Evolutionary conservation across 2,888 invertebrate species (phyloP).

Genomic region (Timema podura): DNA sequence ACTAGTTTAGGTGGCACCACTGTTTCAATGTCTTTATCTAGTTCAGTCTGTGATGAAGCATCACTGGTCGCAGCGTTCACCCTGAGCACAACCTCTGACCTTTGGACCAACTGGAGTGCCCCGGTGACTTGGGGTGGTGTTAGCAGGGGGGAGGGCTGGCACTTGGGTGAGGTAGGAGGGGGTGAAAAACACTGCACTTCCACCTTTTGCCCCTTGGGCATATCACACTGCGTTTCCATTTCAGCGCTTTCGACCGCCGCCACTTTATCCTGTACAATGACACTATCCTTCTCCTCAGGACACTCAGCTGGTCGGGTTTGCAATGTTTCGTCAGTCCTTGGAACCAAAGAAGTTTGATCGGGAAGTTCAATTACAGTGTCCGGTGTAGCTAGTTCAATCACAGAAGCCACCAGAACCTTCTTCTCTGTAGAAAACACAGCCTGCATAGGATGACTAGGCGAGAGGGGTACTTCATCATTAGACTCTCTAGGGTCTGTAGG

Average conservation of each 20-base stretch:
- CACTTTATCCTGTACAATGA: neutral
- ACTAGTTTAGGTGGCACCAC: constrained; percentile 46
- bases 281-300: neutral
- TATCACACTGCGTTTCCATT: constrained; percentile 28
- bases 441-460: constrained; percentile 23
- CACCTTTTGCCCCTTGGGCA: constrained; percentile 11
- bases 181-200: constrained; percentile 6
- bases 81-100: constrained; percentile 59
- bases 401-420: constrained; percentile 23
- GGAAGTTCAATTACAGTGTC: no score
- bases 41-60: constrained; percentile 56
- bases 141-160: constrained; percentile 5
- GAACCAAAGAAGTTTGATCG: no score
- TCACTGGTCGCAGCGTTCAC: constrained; percentile 60
- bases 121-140: constrained; percentile 21
- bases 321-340: no score
- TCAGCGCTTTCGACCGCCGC: constrained; percentile 9
- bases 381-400: no score
- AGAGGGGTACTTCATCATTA: neutral
- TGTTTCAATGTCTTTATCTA: constrained; percentile 32
- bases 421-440: constrained; percentile 18
- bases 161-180: constrained; percentile 10
- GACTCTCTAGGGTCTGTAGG: neutral
- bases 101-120: constrained; percentile 55
- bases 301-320: no score